Conservation (phyloP, 2,113 vertebrate genomes). For the Tympanuchus pallidicinctus region DNA sequence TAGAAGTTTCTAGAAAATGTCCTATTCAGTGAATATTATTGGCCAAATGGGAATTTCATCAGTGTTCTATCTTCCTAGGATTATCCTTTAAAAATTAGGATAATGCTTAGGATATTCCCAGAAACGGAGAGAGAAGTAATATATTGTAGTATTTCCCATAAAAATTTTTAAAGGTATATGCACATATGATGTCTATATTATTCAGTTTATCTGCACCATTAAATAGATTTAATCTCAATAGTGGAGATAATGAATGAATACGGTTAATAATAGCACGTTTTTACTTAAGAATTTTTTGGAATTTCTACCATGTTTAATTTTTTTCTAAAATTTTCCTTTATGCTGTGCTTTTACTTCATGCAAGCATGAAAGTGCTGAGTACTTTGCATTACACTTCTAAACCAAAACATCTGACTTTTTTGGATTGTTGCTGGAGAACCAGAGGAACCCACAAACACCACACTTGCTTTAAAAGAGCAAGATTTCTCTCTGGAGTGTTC, state of each 20-base stretch:
- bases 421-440: background rate
- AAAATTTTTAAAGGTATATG: background rate
- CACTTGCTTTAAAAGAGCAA: background rate
- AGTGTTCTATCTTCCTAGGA: background rate
- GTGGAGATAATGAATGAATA: background rate
- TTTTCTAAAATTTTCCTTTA: background rate
- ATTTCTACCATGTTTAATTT: background rate
- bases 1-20: background rate
- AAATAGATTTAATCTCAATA: background rate
- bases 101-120: background rate
- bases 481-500: background rate
- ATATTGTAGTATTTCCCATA: background rate
- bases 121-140: background rate
- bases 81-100: background rate
- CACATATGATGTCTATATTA: background rate
- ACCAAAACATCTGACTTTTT: background rate
- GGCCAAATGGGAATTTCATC: background rate
- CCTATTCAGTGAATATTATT: background rate
- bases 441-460: background rate
- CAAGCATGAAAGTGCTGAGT: background rate
- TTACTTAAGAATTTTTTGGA: background rate
- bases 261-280: background rate
- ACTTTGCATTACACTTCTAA: background rate
- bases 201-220: background rate
- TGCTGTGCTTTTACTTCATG: background rate